Evolutionary conservation across 2,888 invertebrate species (phyloP).

Genomic region (Protodeltote pygarga): DNA sequence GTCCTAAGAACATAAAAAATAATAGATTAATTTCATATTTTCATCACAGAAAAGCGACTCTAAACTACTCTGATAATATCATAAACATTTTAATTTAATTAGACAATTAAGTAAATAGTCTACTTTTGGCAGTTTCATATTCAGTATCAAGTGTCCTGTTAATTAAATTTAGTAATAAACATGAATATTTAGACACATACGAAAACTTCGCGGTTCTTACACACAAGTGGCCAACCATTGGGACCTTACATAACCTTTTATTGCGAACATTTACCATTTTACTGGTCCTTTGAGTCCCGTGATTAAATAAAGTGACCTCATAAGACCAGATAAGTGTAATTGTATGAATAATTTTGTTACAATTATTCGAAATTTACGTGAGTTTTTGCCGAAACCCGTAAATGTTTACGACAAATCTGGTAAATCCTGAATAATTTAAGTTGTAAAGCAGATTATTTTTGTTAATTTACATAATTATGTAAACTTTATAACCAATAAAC

Average conservation of each 20-base stretch:
- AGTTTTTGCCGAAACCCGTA: conserved; percentile 15
- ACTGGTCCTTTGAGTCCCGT: conserved; percentile 20
- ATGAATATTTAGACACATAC: conserved; percentile 29
- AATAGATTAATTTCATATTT: no score
- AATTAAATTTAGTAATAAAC: conserved; percentile 37
- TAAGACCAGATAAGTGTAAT: conserved; percentile 31
- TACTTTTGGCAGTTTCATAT: background rate
- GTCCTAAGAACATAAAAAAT: no score
- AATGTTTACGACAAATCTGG: conserved; percentile 39
- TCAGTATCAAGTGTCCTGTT: conserved; percentile 8
- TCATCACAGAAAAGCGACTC: no score
- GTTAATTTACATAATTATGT: conserved; percentile 36
- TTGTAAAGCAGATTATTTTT: conserved; percentile 22
- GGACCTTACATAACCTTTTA: conserved; percentile 39
- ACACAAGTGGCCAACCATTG: conserved; percentile 17
- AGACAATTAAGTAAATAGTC: background rate
- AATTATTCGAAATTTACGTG: conserved; percentile 15
- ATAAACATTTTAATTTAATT: no score
- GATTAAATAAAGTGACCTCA: conserved; percentile 28
- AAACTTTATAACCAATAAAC: conserved; percentile 17
- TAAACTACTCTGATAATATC: no score
- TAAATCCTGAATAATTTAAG: conserved; percentile 30
- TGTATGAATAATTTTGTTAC: conserved; percentile 25
- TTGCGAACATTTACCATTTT: conserved; percentile 36
- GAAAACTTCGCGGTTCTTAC: conserved; percentile 21